Evolutionary conservation across 2,113 vertebrate genomes (phyloP).

Genomic region (Oncorhynchus gorbuscha): DNA sequence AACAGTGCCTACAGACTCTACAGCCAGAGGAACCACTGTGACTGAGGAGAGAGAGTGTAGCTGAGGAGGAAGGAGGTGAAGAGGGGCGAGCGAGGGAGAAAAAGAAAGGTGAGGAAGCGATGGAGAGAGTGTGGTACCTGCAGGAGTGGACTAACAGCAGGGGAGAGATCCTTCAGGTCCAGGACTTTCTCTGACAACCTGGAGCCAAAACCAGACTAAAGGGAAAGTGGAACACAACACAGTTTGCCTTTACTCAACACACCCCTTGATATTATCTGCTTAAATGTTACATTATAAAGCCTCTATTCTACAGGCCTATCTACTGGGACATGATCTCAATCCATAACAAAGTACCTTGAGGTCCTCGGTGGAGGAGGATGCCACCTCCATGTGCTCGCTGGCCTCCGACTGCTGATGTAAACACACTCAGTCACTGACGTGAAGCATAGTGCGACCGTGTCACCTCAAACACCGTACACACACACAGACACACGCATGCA

Average conservation of each 20-base stretch:
- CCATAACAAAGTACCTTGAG: conserved; percentile 49
- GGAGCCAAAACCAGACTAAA: conserved; percentile 44
- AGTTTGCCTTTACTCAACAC: neutral
- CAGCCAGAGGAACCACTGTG: no score
- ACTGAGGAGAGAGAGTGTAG: no score
- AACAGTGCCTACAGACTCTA: no score
- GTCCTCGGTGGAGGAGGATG: conserved; percentile 48
- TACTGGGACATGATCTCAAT: no score
- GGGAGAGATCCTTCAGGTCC: conserved; percentile 57
- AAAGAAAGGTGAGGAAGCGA: no score
- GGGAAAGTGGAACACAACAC: conserved; percentile 12
- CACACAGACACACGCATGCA: neutral
- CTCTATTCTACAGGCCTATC: neutral
- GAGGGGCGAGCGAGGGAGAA: no score
- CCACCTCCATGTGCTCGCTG: conserved; percentile 51
- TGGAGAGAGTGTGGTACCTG: conserved; percentile 41
- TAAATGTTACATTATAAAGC: neutral
- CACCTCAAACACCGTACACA: neutral
- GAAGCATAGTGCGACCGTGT: no score
- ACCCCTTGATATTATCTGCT: neutral
- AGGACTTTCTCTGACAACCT: conserved; percentile 64
- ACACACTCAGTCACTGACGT: neutral
- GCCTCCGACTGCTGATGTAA: conserved; percentile 59
- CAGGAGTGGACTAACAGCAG: conserved; percentile 19
- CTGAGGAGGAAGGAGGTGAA: no score